phyloP scores from a whole-genome alignment of 2,888 invertebrate genomes.

The Empis livida region DNA sequence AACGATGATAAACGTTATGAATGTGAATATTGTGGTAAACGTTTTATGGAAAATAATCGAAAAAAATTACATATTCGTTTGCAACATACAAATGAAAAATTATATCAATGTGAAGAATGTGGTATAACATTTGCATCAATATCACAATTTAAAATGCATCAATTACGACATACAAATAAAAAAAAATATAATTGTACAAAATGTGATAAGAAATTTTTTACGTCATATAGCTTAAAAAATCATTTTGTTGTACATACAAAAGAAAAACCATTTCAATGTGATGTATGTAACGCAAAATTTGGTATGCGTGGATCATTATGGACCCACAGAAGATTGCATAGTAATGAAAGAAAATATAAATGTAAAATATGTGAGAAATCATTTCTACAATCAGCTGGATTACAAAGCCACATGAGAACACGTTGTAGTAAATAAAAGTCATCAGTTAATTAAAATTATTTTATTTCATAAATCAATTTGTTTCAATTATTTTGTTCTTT shows the following conservation, averaged over 20 bases:
- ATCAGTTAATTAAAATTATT: too few relatives aligned
- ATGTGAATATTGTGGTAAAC: not conserved
- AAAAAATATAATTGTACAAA: constrained; percentile 20
- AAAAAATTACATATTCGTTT: constrained; percentile 18
- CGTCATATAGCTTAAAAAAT: constrained; percentile 19
- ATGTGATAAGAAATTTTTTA: constrained; percentile 20
- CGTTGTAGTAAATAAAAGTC: not conserved
- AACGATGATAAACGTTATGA: not conserved
- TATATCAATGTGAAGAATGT: constrained; percentile 22
- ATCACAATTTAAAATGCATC: constrained; percentile 19
- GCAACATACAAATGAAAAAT: constrained; percentile 18
- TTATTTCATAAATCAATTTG: too few relatives aligned
- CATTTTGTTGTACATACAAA: constrained; percentile 12
- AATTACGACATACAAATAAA: constrained; percentile 17
- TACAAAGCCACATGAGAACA: not conserved
- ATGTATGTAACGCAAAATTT: not conserved
- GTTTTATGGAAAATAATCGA: not conserved
- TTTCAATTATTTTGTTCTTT: too few relatives aligned
- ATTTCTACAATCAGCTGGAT: not conserved
- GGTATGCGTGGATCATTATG: not conserved
- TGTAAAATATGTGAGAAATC: not conserved
- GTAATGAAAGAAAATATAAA: not conserved
- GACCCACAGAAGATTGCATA: not conserved
- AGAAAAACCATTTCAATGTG: not conserved
- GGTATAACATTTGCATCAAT: constrained; percentile 20